Percentiles rank a stretch among this genome's conserved stretches.
Evolutionary conservation across 2,888 invertebrate species (phyloP).

Genomic region (Mechanitis mazaeus): DNA sequence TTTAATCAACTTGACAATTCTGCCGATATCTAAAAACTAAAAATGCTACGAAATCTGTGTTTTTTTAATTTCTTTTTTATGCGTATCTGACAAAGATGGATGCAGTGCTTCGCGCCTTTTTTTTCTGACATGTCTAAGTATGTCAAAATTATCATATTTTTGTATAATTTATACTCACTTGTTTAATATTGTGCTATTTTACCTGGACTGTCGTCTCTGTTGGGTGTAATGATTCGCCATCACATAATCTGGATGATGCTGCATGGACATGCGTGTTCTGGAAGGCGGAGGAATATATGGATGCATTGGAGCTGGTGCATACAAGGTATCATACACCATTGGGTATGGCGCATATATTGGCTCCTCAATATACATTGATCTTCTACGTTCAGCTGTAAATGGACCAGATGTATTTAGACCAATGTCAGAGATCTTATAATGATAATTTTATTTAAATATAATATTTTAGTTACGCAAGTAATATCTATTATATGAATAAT

Average conservation of each 20-base stretch:
- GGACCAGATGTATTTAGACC: conserved; percentile 2
- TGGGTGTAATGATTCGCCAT: conserved; percentile 53
- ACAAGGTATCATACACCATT: conserved; percentile 62
- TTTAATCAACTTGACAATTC: not conserved
- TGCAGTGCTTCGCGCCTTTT: no score
- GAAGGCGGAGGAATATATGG: conserved; percentile 56
- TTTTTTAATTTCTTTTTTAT: no score
- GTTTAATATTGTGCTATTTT: conserved; percentile 8
- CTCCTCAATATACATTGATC: conserved; percentile 64
- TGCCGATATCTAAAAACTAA: no score
- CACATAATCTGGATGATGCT: conserved; percentile 60
- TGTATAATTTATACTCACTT: no score
- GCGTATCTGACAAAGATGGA: no score
- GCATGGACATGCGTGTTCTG: conserved; percentile 56
- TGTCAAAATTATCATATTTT: no score
- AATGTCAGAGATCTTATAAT: not conserved
- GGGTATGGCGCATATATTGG: conserved; percentile 59
- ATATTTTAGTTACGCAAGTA: no score
- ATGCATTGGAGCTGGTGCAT: conserved; percentile 52
- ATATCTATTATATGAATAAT: no score
- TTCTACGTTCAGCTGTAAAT: conserved; percentile 57
- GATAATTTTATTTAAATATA: no score
- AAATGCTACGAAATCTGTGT: no score
- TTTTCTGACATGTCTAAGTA: no score
- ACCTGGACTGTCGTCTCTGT: conserved; percentile 64